phyloP scores from a whole-genome alignment of 2,113 vertebrate species.

The Sphaerodactylus townsendi region DNA sequence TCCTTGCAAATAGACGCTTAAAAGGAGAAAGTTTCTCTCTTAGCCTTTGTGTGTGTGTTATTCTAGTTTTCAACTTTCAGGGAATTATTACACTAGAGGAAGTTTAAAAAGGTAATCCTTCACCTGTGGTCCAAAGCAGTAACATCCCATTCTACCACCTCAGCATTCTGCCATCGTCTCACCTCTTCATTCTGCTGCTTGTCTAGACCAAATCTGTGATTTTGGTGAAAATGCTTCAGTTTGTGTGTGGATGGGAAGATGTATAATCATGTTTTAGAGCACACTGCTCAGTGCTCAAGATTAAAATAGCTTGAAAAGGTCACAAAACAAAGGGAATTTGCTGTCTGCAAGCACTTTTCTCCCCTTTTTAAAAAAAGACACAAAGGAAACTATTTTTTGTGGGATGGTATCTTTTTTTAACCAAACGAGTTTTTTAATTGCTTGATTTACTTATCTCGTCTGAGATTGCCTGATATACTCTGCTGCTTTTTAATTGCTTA shows the following conservation, averaged over 20 bases:
- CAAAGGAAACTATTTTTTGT: slow-evolving; percentile 2
- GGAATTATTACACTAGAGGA: too few species aligned
- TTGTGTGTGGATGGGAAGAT: background rate
- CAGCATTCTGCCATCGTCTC: too few species aligned
- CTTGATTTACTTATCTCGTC: slow-evolving; percentile 79
- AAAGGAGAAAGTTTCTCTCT: too few species aligned
- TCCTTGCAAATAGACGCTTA: too few species aligned
- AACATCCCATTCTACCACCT: too few species aligned
- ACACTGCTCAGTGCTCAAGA: background rate
- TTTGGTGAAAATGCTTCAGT: background rate
- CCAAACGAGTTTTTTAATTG: slow-evolving; percentile 70
- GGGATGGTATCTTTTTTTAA: background rate
- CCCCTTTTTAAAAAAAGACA: background rate
- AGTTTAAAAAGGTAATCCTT: too few species aligned
- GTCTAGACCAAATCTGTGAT: too few species aligned
- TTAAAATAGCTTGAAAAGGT: background rate
- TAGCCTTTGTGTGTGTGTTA: too few species aligned
- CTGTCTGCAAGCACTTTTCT: background rate
- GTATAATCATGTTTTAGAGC: background rate
- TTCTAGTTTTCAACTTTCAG: too few species aligned
- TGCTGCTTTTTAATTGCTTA: slow-evolving; percentile 84
- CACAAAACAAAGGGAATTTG: background rate
- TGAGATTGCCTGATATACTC: slow-evolving; percentile 82
- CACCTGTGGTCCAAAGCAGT: too few species aligned
- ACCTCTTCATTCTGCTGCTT: too few species aligned